A percentile compares a stretch with the other conserved stretches of the same genome.
Evolutionary conservation across 2,888 invertebrate species (phyloP).

Genomic region (Xanthorhoe spadicearia): DNA sequence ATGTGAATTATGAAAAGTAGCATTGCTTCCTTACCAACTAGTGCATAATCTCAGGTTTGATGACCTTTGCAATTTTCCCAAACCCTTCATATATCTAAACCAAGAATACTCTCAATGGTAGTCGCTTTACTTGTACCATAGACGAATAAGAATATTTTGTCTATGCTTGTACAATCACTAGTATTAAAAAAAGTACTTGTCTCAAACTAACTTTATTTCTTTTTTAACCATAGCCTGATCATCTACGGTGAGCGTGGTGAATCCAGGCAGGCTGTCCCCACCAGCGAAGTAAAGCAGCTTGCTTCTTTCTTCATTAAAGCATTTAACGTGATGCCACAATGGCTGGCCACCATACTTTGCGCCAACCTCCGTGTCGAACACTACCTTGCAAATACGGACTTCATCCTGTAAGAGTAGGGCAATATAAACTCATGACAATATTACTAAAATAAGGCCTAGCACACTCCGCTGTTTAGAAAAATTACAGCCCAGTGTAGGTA

Average conservation of each 20-base stretch:
- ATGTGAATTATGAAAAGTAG: no score
- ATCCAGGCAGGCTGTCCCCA: constrained; percentile 92
- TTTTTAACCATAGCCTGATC: constrained; percentile 87
- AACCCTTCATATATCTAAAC: no score
- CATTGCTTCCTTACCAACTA: no score
- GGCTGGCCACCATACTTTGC: constrained; percentile 93
- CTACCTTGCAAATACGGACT: constrained; percentile 92
- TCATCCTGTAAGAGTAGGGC: constrained; percentile 80
- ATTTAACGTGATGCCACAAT: constrained; percentile 96
- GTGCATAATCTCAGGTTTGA: no score
- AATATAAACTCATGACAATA: no score
- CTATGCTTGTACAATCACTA: not conserved
- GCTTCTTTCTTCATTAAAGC: constrained; percentile 90
- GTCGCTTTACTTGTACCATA: no score
- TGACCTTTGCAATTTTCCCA: no score
- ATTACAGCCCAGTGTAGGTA: no score
- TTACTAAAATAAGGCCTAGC: no score
- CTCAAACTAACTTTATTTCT: constrained; percentile 86
- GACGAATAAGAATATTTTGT: no score
- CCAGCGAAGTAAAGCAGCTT: constrained; percentile 90
- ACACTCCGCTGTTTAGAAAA: no score
- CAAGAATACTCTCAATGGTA: no score
- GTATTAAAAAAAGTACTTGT: not conserved
- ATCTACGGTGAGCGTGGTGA: constrained; percentile 87
- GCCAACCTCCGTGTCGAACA: constrained; percentile 92